Base-by-base conservation (phyloP, 53 echinoderm and acorn worm species). In the Crossaster papposus region DNA sequence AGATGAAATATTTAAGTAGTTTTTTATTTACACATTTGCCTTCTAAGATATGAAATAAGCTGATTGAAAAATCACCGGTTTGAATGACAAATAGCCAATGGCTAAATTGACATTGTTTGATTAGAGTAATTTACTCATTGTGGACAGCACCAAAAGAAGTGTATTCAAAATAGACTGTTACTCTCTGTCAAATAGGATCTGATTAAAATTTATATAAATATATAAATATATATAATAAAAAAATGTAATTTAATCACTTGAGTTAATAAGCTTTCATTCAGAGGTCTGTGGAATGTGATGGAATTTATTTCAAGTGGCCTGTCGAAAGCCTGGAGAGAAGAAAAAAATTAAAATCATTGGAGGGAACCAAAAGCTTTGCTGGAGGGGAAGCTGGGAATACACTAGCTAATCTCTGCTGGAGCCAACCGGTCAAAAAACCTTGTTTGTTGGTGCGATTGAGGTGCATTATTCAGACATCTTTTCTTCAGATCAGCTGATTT, bases 161-260 rank as follows among this genome's bases (percentile, higher is more conserved):
- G 24, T 55, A 62, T 75, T 76, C 51, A 87, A 14, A 22, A 77
- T 76, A 87, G 62, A 87, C 87, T 87, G 87, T 87, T 87, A 87
- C 76, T 72, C 52, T 53, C 5, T 35, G 54, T 30, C 72, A 87
- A 87, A 87, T 76, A 87, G 76, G 55, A 87, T 87, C 87, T 87
- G 87, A 87, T 87, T 63, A 87, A 76, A 87, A 87, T 87, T n/a
- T n/a, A n/a, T n/a, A n/a, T n/a, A n/a, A n/a, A n/a, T n/a, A n/a
- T n/a, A n/a, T n/a, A n/a, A n/a, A n/a, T n/a, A n/a, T n/a, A n/a
- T n/a, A 86, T 74, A 23, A 87, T 55, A 87, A 87, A 87, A 87
- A 87, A 87, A 75, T 75, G 77, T 87, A 87, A 87, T 87, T 87
- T 87, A 87, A 87, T 87, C 87, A 87, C 87, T 87, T 58, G n/a